These are phyloP conservation scores for Shargacucullia verbasci DNA, from an alignment of 2,888 invertebrate genomes.

Conservation along the genomic window DNA sequence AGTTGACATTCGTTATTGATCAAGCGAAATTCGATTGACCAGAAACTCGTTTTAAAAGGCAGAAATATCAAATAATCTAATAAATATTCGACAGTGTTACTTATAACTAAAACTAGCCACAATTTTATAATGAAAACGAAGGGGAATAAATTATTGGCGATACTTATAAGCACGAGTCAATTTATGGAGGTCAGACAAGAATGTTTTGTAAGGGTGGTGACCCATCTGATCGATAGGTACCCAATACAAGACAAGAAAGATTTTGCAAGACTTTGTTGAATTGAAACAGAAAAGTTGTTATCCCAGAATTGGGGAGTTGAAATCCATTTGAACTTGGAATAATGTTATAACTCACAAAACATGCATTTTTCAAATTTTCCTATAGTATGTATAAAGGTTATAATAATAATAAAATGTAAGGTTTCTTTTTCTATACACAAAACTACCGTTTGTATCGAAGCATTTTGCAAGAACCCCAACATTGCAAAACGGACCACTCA, in stretches of 20 bases:
- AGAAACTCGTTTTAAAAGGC: constrained; percentile 35
- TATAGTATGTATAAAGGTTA: too few relatives aligned
- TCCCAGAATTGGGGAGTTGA: too few relatives aligned
- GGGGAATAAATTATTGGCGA: constrained; percentile 58
- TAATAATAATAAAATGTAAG: too few relatives aligned
- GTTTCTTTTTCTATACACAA: background rate
- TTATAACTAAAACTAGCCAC: constrained; percentile 53
- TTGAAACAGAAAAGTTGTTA: too few relatives aligned
- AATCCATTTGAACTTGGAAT: too few relatives aligned
- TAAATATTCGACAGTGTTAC: constrained; percentile 36
- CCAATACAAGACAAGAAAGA: background rate
- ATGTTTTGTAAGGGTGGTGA: constrained; percentile 49
- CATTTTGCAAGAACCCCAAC: constrained; percentile 29
- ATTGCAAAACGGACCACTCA: constrained; percentile 21
- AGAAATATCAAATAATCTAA: constrained; percentile 24
- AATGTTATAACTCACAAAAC: too few relatives aligned
- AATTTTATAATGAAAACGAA: constrained; percentile 55
- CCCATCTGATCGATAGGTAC: background rate
- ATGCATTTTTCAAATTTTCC: too few relatives aligned
- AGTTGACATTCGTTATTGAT: constrained; percentile 26
- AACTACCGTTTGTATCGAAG: constrained; percentile 4
- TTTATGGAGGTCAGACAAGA: constrained; percentile 66
- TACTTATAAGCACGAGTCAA: constrained; percentile 63
- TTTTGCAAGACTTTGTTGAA: constrained; percentile 1
- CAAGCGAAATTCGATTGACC: constrained; percentile 27